Evolutionary conservation across 2,888 invertebrate species (phyloP), one percentile per base, ranked within the genome.

Genomic region (Drosophila borborema): DNA sequence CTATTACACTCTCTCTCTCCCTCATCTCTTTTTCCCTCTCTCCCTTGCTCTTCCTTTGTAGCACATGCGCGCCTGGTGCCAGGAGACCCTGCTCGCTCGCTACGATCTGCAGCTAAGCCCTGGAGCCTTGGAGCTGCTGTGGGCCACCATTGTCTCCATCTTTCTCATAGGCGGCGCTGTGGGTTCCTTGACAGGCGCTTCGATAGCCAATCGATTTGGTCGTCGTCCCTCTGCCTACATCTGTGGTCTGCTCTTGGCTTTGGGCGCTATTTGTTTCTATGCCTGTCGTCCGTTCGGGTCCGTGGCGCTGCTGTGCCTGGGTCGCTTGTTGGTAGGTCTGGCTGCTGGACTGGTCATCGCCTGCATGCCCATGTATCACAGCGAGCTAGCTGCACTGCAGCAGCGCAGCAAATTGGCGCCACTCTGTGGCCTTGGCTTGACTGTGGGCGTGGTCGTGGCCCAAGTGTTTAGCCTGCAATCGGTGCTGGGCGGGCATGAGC

Each of bases 101-200:
- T 96, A 96, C 92, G 94, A 94, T 59, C 85, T 94, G 3, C 82
- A 91, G 1, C 90, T 97, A 23, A 92, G 93, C 41, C 86, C 93
- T 0, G 86, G 90, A 1, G 63, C 73, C 82, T 92, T 97, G 80
- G 94, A 96, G 69, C 91, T 97, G 56, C 92, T 98, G 12, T 98
- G 97, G 97, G 95, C 97, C 3, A 93, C 94, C 5, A 95, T 98
- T 31, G 98, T 99, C 7, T 96, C 98, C 18, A 95, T 98, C 72
- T 98, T 98, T 93, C 95, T 98, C 23, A 95, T 98, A 14, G 98
- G 98, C 10, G 99, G 98, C 38, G 96, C 97, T 78, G 94, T 96
- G 23, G 98, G 99, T 0, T 98, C 98, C 1, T 93, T 98, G 46
- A 93, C 96, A 0, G 97, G 97, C 0, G 96, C 97, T 28, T 94